Conservation (phyloP, 2,888 invertebrate species). For the Acanthosepion lycidas region DNA sequence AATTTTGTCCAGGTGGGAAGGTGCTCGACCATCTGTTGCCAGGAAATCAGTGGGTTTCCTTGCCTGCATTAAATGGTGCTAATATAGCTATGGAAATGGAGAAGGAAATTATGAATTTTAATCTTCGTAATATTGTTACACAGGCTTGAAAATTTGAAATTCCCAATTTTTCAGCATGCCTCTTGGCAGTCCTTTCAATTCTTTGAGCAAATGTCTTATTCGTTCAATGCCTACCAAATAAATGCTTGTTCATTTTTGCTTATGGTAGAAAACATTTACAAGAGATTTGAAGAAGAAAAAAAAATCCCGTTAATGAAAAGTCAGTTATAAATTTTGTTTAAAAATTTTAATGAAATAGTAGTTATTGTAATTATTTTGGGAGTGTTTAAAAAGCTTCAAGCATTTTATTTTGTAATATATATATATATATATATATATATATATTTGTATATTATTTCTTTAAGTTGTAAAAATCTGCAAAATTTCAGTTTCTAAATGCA, state of each 20-base stretch:
- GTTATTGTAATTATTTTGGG: conserved; percentile 33
- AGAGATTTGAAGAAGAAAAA: neutral
- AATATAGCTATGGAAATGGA: neutral
- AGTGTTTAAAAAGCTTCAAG: neutral
- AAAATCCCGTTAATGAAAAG: neutral
- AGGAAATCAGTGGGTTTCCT: too few relatives aligned
- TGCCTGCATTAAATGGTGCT: neutral
- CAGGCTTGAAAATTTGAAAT: neutral
- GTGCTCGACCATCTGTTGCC: too few relatives aligned
- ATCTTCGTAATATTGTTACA: neutral
- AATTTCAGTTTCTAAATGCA: neutral
- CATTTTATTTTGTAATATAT: neutral
- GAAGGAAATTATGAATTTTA: neutral
- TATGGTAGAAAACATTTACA: neutral
- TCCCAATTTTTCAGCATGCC: neutral
- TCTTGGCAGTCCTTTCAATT: neutral
- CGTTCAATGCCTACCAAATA: too few relatives aligned
- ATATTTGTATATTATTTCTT: neutral
- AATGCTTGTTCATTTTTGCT: neutral
- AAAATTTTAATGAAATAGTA: neutral
- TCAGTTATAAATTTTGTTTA: neutral
- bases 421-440: neutral
- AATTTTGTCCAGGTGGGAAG: too few relatives aligned
- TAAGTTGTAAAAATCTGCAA: neutral
- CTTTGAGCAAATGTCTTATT: neutral